These are phyloP conservation scores for Halictus ligatus DNA, from an alignment of 2,888 invertebrate species.

Conservation along the genomic window DNA sequence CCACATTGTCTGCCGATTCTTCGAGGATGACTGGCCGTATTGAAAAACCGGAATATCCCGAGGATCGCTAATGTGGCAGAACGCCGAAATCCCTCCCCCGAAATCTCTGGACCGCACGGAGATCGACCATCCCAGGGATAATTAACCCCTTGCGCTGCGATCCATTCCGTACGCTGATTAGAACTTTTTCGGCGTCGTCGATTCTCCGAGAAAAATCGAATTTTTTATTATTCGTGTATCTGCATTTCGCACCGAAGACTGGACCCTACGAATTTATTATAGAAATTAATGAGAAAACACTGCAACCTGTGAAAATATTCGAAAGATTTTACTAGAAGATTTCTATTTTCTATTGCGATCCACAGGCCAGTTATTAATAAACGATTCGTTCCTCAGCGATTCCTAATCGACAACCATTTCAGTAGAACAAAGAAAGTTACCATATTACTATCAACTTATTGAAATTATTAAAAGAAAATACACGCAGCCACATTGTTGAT, in stretches of 20 bases:
- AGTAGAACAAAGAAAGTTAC: no score
- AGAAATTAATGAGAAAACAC: neutral
- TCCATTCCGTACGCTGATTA: conserved; percentile 2
- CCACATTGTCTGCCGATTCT: conserved; percentile 83
- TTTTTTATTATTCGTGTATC: no score
- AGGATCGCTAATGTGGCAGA: conserved; percentile 79
- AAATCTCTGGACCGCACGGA: conserved; percentile 51
- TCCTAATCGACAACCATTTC: no score
- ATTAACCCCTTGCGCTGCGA: conserved; percentile 3
- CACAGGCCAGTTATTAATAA: no score
- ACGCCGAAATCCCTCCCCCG: conserved; percentile 78
- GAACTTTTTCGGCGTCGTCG: neutral
- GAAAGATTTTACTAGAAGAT: no score
- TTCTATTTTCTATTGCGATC: neutral
- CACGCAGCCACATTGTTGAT: no score
- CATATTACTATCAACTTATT: no score
- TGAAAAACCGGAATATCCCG: conserved; percentile 75
- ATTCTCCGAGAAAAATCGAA: neutral
- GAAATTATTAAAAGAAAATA: no score
- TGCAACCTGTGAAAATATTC: neutral
- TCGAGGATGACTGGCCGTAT: conserved; percentile 82
- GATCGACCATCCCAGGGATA: neutral
- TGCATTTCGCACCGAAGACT: no score
- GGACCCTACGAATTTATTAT: neutral
- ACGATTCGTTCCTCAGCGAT: no score